Base-by-base conservation (phyloP, 1,140 invertebrate genomes). In the Aporrectodea caliginosa region DNA sequence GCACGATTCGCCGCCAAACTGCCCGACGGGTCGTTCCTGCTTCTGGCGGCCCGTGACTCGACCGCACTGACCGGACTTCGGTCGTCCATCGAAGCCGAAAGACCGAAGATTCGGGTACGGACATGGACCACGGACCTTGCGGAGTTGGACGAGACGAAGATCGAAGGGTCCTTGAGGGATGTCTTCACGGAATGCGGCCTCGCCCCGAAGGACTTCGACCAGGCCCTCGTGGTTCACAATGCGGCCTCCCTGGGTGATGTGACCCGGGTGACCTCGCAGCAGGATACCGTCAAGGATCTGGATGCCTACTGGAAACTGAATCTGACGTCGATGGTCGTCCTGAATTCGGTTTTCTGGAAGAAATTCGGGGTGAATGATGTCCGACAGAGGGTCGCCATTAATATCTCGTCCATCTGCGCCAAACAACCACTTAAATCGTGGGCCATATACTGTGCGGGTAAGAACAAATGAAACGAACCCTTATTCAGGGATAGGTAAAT, bases 331-430 rank as follows among this genome's bases (percentile, higher is more conserved):
- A 91, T 93, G 16, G 90, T 93, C 71, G 86, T 92, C 12, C 86
- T 98, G 12, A 98, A 96, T 83, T 91, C 91, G 35, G 90, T 92
- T 35, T 94, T 95, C 84, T 90, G 94, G 84, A 87, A 90, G 76
- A 79, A 87, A 16, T 91, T 92, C 81, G 88, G 90, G 16, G 78
- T 86, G 1, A 75, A 85, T 1, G 75, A 80, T 85, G 76, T 87
- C 80, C 92, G 80, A 88, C 90, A 84, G 30, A 82, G 87, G 79
- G 84, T 91, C 69, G 90, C 97, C 31, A 91, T 98, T 0, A 97
- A 98, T 85, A 93, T 98, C 1, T 95, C 94, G 34, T 98, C 96
- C 1, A 87, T 96, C 33, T 92, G 91, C 83, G 95, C 91, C 14
- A 87, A 95, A 16, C 88, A 93, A 84, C 92, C 95, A 0, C 92